Base-by-base conservation (phyloP, 1,140 invertebrate genomes). In the Neodiprion fabricii region DNA sequence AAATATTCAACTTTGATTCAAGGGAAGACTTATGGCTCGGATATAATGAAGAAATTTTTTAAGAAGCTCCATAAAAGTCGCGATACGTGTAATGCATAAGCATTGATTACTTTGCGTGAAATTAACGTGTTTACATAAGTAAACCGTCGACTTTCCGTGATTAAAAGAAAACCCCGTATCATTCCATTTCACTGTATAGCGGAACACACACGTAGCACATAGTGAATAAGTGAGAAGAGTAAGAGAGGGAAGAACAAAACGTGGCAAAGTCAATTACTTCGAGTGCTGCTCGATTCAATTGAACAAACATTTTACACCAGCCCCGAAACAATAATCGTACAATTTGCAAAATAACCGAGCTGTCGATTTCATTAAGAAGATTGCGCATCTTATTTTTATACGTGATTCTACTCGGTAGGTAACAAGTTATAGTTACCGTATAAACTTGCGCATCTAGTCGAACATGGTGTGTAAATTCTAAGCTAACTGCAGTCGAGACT, bases 271-370 rank as follows among this genome's bases (percentile, higher is more conserved):
- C 53, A 61, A 61, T 61, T 61, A 61, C 9, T 61, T 61, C 53
- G 53, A 61, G 53, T 61, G 53, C 5, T 61, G 53, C 53, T 61
- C 53, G 53, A 61, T 61, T 17, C 53, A 61, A 61, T 61, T 61
- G 53, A 61, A 9, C 0, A 11, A 61, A 61, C 53, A 61, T 61
- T 61, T 61, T 61, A 61, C n/a, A 61, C 53, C 53, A 61, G 2
- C 11, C 53, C 53, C 67, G 40, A 69, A 69, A 23, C 67, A 69
- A 69, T 69, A 69, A 69, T 69, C 67, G 40, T 69, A 69, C 67
- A 69, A 69, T 69, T 69, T 69, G 3, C 21, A 23, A 14, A 69
- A 17, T 17, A 61, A 9, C 53, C 53, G 12, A 11, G 17, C 12
- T 65, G 40, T 23, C 21, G 67, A 14, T 69, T 69, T 69, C 67